Conservation (phyloP, 2,113 vertebrate genomes). For the Tupaia chinensis region DNA sequence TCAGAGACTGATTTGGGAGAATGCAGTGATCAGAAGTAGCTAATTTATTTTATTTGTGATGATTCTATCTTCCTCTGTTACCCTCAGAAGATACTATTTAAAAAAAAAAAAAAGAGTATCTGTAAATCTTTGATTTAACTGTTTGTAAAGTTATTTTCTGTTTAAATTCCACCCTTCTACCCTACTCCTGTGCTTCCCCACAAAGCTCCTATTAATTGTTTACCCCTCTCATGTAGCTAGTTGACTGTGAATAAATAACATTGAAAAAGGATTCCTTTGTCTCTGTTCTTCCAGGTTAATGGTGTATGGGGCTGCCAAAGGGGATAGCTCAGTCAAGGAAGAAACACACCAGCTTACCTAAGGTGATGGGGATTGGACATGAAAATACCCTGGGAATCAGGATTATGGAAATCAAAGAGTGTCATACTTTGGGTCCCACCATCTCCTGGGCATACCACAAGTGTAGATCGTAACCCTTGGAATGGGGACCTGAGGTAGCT, state of each 20-base stretch:
- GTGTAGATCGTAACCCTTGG: background rate
- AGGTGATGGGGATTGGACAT: background rate
- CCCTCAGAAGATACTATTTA: slow-evolving; percentile 34
- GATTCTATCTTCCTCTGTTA: slow-evolving; percentile 48
- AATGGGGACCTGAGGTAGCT: background rate
- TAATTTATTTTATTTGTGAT: slow-evolving; percentile 44
- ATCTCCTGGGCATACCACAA: background rate
- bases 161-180: background rate
- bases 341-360: background rate
- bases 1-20: slow-evolving; percentile 15
- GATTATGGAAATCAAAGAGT: background rate
- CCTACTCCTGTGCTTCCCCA: background rate
- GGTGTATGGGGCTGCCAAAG: background rate
- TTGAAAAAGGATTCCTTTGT: slow-evolving; percentile 40
- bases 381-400: background rate
- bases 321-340: background rate
- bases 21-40: background rate
- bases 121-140: slow-evolving; percentile 57
- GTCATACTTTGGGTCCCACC: background rate
- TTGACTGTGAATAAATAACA: slow-evolving; percentile 74
- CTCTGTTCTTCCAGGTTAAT: slow-evolving; percentile 17
- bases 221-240: slow-evolving; percentile 10
- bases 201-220: background rate
- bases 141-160: slow-evolving; percentile 63
- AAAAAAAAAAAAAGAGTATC: background rate